Base-by-base conservation (phyloP, 2,888 invertebrate species). In the Parnassius glacialis region DNA sequence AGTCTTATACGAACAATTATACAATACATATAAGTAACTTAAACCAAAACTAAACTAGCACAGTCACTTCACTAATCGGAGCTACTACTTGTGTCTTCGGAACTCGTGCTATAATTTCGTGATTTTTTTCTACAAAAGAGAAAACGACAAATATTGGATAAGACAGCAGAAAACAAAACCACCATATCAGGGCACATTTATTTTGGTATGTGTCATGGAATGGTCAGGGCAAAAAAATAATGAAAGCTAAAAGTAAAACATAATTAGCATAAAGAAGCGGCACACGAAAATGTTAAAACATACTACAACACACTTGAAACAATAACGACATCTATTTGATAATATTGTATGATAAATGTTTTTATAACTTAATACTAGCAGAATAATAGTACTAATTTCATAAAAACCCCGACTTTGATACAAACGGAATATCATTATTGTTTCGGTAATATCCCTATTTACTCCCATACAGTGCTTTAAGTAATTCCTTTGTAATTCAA, bases 41-140 rank as follows among this genome's bases (percentile, higher is more conserved):
- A 83, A 74, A 68, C 71, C 74, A 74, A 78, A 65, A 66, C 69
- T 72, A 74, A 75, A 78, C 78, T 74, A 80, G 80, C 84, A 78
- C 80, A 78, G 68, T 74, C 81, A 82, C 84, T 82, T 80, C 81
- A 81, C 84, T 87, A 89, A 79, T 84, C 79, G 83, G 86, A 85
- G 84, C 83, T 84, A 87, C 84, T 85, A 85, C 84, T 87, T 71
- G 86, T 83, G 84, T 86, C 89, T 84, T 83, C 86, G 69, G 88
- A 86, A 78, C 89, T 86, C 83, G 88, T 87, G 85, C 88, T 90
- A 88, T 83, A 82, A 74, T 85, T 86, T 83, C 90, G 87, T 75
- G 86, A 83, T 74, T 87, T 89, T 88, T 86, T 88, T 90, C 93
- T 93, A 92, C 87, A 92, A 92, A 88, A 70, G 70, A 73, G 73